These are phyloP conservation scores for Phallusia fumigata DNA, from an alignment of 23 tunicate species.

Conservation along the genomic window DNA sequence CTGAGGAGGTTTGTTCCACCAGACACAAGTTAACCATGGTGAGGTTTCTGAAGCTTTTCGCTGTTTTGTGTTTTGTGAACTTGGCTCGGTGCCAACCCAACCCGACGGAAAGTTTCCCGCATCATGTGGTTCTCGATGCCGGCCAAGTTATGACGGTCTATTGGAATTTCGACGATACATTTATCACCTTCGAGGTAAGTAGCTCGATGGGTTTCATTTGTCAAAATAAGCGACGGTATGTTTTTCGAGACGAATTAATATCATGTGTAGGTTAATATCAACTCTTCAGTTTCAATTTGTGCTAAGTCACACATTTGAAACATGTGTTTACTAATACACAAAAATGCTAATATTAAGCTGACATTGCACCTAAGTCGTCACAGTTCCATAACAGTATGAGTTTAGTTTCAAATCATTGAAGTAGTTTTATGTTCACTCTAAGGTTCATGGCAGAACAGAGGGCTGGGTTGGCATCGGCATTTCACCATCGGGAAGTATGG, in stretches of 20 bases:
- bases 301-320: too few species aligned
- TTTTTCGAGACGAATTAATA: too few species aligned
- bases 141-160: conserved; percentile 6
- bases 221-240: too few species aligned
- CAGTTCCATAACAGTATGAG: too few species aligned
- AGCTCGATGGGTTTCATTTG: background rate
- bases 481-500: background rate
- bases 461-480: conserved; percentile 4
- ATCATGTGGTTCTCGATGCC: conserved; percentile 5
- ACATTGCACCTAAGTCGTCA: too few species aligned
- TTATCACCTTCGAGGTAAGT: conserved; percentile 41
- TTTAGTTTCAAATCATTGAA: too few species aligned
- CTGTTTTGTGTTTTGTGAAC: background rate
- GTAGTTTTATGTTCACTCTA: too few species aligned
- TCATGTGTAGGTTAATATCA: too few species aligned
- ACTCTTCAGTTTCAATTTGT: too few species aligned
- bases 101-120: conserved; percentile 6
- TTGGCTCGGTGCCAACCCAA: background rate
- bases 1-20: too few species aligned
- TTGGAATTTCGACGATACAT: conserved; percentile 28
- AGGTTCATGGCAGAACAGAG: background rate
- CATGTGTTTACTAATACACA: too few species aligned
- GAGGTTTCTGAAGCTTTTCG: background rate
- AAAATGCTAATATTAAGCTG: too few species aligned
- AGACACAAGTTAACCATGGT: background rate